These are phyloP conservation scores for Stigmatopora argus DNA, from an alignment of 2,113 vertebrate genomes.

Conservation along the genomic window DNA sequence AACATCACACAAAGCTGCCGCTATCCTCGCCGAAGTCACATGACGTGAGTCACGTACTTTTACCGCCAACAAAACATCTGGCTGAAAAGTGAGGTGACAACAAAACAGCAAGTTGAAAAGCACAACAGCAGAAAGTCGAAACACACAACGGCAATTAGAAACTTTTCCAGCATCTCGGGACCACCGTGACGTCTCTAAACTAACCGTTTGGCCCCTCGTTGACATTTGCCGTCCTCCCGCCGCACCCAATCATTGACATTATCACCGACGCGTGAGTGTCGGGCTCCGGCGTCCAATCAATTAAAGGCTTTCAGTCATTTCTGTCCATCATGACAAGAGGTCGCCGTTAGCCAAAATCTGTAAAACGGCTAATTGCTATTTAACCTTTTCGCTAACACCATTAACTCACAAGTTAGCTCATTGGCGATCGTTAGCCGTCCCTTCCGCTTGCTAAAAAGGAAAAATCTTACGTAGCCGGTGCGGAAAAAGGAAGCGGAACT, in stretches of 20 bases:
- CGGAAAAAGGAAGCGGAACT: neutral
- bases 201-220: neutral
- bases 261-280: neutral
- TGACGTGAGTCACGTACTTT: conserved; percentile 10
- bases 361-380: too few species aligned
- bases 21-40: conserved; percentile 61
- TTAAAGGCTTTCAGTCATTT: neutral
- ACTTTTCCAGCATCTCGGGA: neutral
- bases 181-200: neutral
- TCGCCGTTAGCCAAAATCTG: too few species aligned
- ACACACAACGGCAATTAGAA: neutral
- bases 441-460: too few species aligned
- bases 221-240: neutral
- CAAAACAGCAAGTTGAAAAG: neutral
- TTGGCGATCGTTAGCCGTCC: too few species aligned
- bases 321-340: too few species aligned
- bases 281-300: neutral
- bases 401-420: too few species aligned
- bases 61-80: neutral
- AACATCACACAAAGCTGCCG: conserved; percentile 82
- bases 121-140: neutral
- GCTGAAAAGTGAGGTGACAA: neutral
- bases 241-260: neutral
- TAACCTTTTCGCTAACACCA: too few species aligned
- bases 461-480: neutral